These are phyloP conservation scores for Sphinx pinastri DNA, from an alignment of 2,888 invertebrate species.

Conservation along the genomic window DNA sequence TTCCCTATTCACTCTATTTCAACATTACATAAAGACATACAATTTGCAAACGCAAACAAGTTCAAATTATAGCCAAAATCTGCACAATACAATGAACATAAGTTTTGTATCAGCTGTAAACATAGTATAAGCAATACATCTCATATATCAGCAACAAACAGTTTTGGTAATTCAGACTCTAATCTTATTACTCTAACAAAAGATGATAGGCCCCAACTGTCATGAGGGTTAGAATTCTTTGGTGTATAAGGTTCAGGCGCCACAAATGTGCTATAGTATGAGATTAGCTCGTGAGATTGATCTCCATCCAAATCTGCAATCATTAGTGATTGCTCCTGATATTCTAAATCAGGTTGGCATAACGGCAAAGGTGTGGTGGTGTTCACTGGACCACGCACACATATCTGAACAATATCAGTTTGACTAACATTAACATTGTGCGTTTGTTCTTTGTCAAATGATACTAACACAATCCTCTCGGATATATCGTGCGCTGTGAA, in stretches of 20 bases:
- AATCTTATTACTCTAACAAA: constrained; percentile 87
- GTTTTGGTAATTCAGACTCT: constrained; percentile 88
- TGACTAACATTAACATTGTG: constrained; percentile 91
- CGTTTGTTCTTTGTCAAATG: constrained; percentile 89
- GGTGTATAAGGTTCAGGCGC: constrained; percentile 67
- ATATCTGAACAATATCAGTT: constrained; percentile 90
- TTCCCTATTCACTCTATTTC: too few species aligned
- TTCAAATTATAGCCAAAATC: not conserved
- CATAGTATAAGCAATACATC: not conserved
- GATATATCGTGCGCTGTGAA: constrained; percentile 84
- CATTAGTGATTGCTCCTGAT: constrained; percentile 88
- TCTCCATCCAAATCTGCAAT: constrained; percentile 91
- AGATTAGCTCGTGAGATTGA: constrained; percentile 90
- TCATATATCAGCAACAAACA: constrained; percentile 82
- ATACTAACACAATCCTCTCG: constrained; percentile 90
- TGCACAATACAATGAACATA: not conserved
- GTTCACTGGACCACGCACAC: constrained; percentile 73
- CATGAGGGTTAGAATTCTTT: constrained; percentile 66
- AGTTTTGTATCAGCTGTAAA: not conserved
- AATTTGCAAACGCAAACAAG: not conserved
- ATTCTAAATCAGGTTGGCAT: constrained; percentile 90
- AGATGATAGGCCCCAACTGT: constrained; percentile 86
- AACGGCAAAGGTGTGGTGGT: constrained; percentile 62
- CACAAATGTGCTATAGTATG: constrained; percentile 88
- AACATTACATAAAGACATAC: not conserved